Base-by-base conservation (phyloP, 2,113 vertebrate genomes). In the Cyanoderma ruficeps region DNA sequence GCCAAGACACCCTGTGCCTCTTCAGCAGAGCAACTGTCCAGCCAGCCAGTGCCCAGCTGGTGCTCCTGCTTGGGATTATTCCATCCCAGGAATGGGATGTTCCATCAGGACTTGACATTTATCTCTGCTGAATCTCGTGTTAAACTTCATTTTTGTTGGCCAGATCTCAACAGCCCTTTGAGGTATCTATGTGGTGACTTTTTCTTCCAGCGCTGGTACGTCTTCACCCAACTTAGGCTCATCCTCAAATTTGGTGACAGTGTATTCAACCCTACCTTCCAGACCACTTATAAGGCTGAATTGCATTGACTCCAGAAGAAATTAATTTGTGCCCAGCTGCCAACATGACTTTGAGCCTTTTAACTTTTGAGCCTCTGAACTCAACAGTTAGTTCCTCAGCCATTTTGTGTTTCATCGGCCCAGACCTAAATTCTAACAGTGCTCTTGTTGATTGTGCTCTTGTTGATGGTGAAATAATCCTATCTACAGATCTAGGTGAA, bases 61-160 rank as follows among this genome's bases (percentile, higher is more conserved):
- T 94, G 60, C 50, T 83, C 19, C 68, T 92, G 30, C 30, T 83
- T 74, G 64, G 71, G 52, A 28, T 89, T 92, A 83, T 86, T 90
- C 30, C 39, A 55, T 69, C 70, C n/a, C 25, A 72, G 20, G n/a
- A n/a, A n/a, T n/a, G n/a, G n/a, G n/a, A n/a, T n/a, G n/a, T n/a
- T n/a, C n/a, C n/a, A 88, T 90, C 50, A 88, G 55, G 76, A 69
- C 16, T 61, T 92, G 55, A 59, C 18, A 10, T 86, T 70, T 63
- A 39, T 93, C 59, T 92, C 72, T 89, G 30, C 50, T 90, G 76
- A 90, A 77, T 23, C 11, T 83, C 71, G 17, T 33, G 15, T 44
- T 85, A 83, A 96, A 88, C 23, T 41, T 93, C n/a, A 33, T 93
- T 96, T 57, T 80, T 84, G 27, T n/a, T 87, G 75, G 50, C 67